Base-by-base conservation (phyloP, 2,113 vertebrate genomes). In the Glaucidium brasilianum region DNA sequence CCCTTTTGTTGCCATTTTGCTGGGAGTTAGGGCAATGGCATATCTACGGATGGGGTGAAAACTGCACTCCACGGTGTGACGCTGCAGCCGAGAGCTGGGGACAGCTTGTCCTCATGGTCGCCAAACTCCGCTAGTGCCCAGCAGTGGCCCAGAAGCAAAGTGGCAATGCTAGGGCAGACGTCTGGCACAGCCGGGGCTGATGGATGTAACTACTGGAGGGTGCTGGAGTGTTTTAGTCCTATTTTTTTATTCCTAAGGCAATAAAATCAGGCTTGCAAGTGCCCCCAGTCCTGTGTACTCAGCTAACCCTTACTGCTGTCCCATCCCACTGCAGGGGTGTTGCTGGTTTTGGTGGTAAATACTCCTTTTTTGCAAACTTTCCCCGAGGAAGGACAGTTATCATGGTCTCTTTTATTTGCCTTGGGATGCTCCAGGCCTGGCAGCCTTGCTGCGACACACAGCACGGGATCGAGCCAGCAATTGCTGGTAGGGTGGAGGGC, bases 71-170 rank as follows among this genome's bases (percentile, higher is more conserved):
- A 15, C 2, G 1, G 39, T 20, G 75, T 25, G 25, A 43, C 63
- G 5, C 53, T n/a, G 62, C 39, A 20, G 23, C 16, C 0, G 0
- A 49, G 81, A 60, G 30, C 25, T 81, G 75, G 27, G 53, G 27
- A 72, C 52, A 71, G 37, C 22, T 56, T 82, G 47, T 85, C 49
- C 45, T 81, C 32, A 9, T 5, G 53, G 66, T 76, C 20, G 58
- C 43, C 58, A 58, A 34, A 4, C n/a, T 37, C 1, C 0, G 13
- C n/a, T 45, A 45, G 45, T 92, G 35, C 23, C 55, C 0, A 0
- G 49, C 22, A 9, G 64, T 76, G 74, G 32, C 52, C n/a, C 47
- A 30, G 67, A 47, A n/a, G 43, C 29, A 15, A 30, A 39, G 80
- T 73, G 62, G 14, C 53, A n/a, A 25, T 1, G 3, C 55, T 11